Evolutionary conservation across 2,113 vertebrate genomes (phyloP).

Genomic region (Probosciger aterrimus): DNA sequence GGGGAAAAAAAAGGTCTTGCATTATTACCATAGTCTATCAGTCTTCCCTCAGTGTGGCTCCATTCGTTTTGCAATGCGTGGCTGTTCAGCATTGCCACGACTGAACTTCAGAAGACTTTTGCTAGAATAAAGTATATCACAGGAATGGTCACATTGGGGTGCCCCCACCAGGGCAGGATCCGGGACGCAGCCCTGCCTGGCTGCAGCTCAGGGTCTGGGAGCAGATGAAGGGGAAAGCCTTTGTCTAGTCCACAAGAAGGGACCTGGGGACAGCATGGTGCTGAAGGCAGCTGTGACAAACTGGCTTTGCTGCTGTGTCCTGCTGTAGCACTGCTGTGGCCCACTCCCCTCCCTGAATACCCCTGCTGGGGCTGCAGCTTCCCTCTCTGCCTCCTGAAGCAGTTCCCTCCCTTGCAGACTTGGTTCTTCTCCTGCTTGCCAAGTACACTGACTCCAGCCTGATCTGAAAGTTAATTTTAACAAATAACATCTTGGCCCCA

Average conservation of each 20-base stretch:
- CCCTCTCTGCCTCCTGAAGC: background rate
- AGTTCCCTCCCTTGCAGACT: background rate
- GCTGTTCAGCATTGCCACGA: background rate
- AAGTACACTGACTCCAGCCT: conserved; percentile 17
- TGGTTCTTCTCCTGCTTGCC: conserved; percentile 12
- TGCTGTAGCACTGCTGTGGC: background rate
- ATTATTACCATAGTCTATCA: conserved; percentile 27
- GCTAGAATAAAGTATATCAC: background rate
- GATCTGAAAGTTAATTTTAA: conserved; percentile 66
- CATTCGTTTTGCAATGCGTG: background rate
- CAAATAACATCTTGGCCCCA: conserved; percentile 36
- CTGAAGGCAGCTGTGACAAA: background rate
- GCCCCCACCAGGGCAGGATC: background rate
- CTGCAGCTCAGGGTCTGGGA: background rate
- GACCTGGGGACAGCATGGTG: background rate
- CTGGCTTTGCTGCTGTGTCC: background rate
- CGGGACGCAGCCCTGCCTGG: background rate
- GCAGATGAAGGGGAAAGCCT: background rate
- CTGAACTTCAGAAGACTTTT: conserved; percentile 1
- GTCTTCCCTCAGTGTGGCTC: background rate
- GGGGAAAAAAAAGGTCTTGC: conserved; percentile 19
- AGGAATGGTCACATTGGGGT: rapidly evolving
- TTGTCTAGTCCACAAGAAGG: background rate
- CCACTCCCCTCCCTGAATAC: background rate
- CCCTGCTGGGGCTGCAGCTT: background rate